Base-by-base conservation (phyloP, 64 coral and sea anemone genomes). In the Anthopleura sola region DNA sequence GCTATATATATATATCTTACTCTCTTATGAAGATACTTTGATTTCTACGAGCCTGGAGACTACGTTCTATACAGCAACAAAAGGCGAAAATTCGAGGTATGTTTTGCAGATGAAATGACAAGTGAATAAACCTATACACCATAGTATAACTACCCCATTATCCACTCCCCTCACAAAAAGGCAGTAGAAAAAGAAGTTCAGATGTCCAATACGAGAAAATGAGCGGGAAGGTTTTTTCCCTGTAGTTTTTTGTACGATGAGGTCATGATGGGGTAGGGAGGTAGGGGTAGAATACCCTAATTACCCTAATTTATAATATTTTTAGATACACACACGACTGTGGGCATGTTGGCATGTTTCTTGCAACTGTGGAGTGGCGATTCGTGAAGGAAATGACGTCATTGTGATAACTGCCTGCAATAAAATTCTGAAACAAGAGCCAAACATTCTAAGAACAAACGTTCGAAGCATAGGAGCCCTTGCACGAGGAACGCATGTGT, bases 21-120 rank as follows among this genome's bases (percentile, higher is more conserved):
- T 40, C 39, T 40, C 39, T 40, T 40, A 6, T 40, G 6, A 53
- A 93, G 91, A 23, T 89, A 85, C 46, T 93, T 82, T 36, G 82
- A 88, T 55, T 93, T 88, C 55, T 89, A 89, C 57, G 18, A 78
- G 10, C 40, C 47, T 31, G 91, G 91, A 26, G 91, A 93, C 78
- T 93, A 83, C 49, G 87, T 93, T 80, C 83, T 93, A 6, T 93
- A 93, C 82, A 76, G 78, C 37, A 93, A 89, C 82, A 89, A 79
- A 55, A 13, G 81, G 14, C 66, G 79, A 28, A 80, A 82, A 33
- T 89, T 89, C 50, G 91, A 88, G 87, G 91, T 93, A 85, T 44
- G 85, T 78, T 56, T 38, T 57, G 0, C 14, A 15, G 14, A 20
- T 20, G 15, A 20, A 55, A 55, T 55, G 14, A 17, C 0, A 12